Base-by-base conservation (phyloP, 2,888 invertebrate species). In the Athetis lepigone region DNA sequence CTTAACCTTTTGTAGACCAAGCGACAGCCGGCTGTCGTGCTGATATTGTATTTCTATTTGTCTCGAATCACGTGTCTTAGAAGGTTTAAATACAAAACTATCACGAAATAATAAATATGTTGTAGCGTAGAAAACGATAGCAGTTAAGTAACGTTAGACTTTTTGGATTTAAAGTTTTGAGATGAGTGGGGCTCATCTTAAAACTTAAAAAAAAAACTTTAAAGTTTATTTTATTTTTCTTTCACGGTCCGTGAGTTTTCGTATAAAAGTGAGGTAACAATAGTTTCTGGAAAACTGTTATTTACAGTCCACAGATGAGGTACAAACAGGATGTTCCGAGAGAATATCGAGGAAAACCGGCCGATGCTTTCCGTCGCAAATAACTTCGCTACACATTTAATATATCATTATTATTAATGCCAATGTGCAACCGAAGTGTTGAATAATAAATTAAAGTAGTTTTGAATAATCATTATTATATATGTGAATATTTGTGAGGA, bases 311-410 rank as follows among this genome's bases (percentile, higher is more conserved):
- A 23, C 27, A 8, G 25, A 29, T 25, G 37, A 36, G 13, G 19
- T 55, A 19, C 23, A 65, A 65, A 55, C 66, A 73, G 68, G 68
- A 69, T 66, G 68, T 74, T 29, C 27, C n/a, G 21, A 27, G 39
- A 23, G 42, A 23, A 29, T 29, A 40, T 46, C 36, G 47, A 47
- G 52, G 71, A 49, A 45, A 65, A 55, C n/a, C 40, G 67, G n/a
- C 39, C 36, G 19, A 19, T 27, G 36, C 5, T 13, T 67, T 51
- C 40, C 67, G 39, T 42, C 49, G 27, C 40, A 36, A 72, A 50
- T 46, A 65, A 37, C 42, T 29, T 21, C 9, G 19, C n/a, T n/a
- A n/a, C n/a, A n/a, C 0, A 2, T 27, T 27, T 2, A 8, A 27
- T 27, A 27, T 29, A 42, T 21, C 18, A 16, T 60, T 42, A 33